Evolutionary conservation across 2,888 invertebrate genomes (phyloP).

Genomic region (Scotopteryx bipunctaria): DNA sequence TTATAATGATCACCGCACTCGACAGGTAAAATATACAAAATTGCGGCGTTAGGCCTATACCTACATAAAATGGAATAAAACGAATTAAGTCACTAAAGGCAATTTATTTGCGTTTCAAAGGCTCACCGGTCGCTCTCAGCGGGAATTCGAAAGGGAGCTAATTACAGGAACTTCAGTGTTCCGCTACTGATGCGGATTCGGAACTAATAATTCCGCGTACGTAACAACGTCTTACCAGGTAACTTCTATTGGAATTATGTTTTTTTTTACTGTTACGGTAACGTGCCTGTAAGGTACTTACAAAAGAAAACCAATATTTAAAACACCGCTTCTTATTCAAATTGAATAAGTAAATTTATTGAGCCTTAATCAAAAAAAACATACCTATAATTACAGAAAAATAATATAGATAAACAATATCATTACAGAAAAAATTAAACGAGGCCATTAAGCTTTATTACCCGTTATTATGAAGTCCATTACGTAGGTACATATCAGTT

Average conservation of each 20-base stretch:
- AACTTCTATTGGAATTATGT: conserved; percentile 12
- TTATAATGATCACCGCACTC: conserved; percentile 21
- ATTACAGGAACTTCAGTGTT: conserved; percentile 52
- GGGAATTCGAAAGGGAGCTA: conserved; percentile 55
- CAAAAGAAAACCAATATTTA: background rate
- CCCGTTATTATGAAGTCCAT: background rate
- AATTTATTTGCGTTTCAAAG: conserved; percentile 61
- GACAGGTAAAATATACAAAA: conserved; percentile 30
- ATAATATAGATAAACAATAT: too few species aligned
- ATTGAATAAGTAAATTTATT: too few species aligned
- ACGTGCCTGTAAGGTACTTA: background rate
- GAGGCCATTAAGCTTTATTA: background rate
- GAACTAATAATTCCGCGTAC: conserved; percentile 33
- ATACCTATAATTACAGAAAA: too few species aligned
- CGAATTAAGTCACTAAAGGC: conserved; percentile 32
- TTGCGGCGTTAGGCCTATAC: conserved; percentile 35
- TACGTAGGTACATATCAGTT: background rate
- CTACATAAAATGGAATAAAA: too few species aligned
- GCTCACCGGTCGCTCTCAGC: conserved; percentile 31
- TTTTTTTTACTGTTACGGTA: background rate
- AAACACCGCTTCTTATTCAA: too few species aligned
- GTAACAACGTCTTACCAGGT: conserved; percentile 12
- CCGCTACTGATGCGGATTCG: conserved; percentile 14
- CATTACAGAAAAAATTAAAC: too few species aligned
- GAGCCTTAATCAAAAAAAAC: too few species aligned